Evolutionary conservation across 2,113 vertebrate species (phyloP), one percentile per base, ranked within the genome.

Genomic region (Colinus virginianus): DNA sequence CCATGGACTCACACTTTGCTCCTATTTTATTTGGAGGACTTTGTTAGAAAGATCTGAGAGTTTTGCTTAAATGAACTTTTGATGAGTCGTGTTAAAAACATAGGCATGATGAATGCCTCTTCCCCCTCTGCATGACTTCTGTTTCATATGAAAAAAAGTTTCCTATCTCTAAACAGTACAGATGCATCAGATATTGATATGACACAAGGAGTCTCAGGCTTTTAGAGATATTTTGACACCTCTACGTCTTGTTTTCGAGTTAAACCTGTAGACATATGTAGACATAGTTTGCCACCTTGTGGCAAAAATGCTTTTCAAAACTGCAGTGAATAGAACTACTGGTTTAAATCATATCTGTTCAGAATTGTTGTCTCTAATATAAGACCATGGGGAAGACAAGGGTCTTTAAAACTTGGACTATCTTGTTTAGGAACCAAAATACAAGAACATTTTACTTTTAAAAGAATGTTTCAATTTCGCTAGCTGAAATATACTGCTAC

Each of bases 261-360:
- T 81, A 23, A 48, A 95, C 63, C 82, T 78, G 63, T 94, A 94
- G 91, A 78, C 69, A 18, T 90, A 98, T 76, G 61, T 94, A 94
- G 91, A 78, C 71, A 18, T 90, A 98, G 97, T 88, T 96, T 97
- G 98, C 98, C 97, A 98, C 91, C 98, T 97, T 96, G 97, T 98
- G 98, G 98, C 20, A 81, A 91, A 69, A 4, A 4, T 46, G 11
- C 1, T 70, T 90, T 53, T 38, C 14, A 32, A 42, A 85, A 25
- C 25, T 19, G 5, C 18, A 38, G 14, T 43, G 11, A 26, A 28
- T 26, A 70, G 8, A 8, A 6, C 25, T 76, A n/a, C 36, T 76
- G 46, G 36, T 45, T 61, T 26, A 71, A 84, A 78, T 49, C 16
- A 13, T 26, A 20, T 56, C 8, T 25, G 23, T 40, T 17, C 55